Percentiles rank a stretch among this genome's conserved stretches.
Evolutionary conservation across 2,888 invertebrate genomes (phyloP).

Genomic region (Himalopsyche japonica): DNA sequence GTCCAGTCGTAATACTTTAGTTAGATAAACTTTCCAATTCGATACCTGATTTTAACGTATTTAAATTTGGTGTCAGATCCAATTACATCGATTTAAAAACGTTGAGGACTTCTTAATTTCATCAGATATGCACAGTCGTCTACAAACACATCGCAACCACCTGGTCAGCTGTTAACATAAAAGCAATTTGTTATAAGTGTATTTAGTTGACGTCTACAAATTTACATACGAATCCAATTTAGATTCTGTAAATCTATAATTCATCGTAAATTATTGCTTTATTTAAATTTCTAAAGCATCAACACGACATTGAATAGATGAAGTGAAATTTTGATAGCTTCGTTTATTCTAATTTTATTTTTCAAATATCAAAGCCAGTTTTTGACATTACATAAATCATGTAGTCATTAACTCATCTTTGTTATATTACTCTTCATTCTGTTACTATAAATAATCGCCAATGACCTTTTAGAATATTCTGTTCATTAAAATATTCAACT

Average conservation of each 20-base stretch:
- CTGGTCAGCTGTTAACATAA: not conserved
- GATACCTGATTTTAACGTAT: no score
- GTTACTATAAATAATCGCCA: no score
- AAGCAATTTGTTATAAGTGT: not conserved
- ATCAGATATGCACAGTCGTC: not conserved
- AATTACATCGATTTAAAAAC: not conserved
- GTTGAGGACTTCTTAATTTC: not conserved
- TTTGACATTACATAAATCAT: not conserved
- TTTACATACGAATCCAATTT: not conserved
- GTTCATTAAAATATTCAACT: no score
- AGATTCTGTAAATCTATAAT: not conserved
- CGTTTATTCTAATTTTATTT: not conserved
- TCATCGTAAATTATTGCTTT: slow-evolving; percentile 5
- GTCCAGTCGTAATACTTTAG: no score
- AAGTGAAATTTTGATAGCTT: not conserved
- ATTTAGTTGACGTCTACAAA: not conserved
- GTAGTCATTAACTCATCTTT: not conserved
- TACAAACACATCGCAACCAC: not conserved
- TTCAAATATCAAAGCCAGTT: not conserved
- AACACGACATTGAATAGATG: not conserved
- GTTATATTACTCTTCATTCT: not conserved
- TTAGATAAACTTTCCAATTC: no score
- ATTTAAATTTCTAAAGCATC: not conserved
- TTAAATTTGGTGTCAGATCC: no score
- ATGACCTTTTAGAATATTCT: no score